A percentile compares a stretch with the other conserved stretches of the same genome.
Conservation (phyloP, 2,797 vertebrate genomes). For the Varecia variegata region DNA sequence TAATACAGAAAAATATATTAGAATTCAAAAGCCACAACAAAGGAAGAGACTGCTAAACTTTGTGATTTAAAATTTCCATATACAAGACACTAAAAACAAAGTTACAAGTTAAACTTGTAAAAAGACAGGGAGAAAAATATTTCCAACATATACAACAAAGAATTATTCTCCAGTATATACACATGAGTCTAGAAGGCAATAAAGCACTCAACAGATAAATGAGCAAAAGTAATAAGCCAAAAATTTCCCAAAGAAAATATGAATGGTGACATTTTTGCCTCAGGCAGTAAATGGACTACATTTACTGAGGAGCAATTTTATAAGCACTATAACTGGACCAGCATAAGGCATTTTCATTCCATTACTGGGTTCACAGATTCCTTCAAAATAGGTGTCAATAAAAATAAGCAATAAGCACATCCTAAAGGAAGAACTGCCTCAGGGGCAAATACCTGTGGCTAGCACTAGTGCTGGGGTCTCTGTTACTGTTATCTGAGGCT, state of each 20-base stretch:
- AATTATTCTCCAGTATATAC: background rate
- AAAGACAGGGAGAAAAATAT: background rate
- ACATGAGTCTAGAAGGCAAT: background rate
- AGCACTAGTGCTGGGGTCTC: background rate
- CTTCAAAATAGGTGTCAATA: background rate
- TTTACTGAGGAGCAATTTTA: slow-evolving; percentile 32
- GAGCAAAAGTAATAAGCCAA: slow-evolving; percentile 17
- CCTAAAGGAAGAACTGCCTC: background rate
- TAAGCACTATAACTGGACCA: background rate
- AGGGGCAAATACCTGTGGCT: background rate
- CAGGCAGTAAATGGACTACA: background rate
- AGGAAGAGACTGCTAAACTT: background rate
- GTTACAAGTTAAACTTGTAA: background rate
- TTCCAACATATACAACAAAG: background rate
- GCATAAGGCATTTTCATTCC: slow-evolving; percentile 23
- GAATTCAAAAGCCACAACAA: slow-evolving; percentile 38
- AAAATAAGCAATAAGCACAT: slow-evolving; percentile 23
- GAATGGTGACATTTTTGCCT: background rate
- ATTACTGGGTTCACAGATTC: background rate
- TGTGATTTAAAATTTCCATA: background rate
- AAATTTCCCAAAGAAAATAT: slow-evolving; percentile 16
- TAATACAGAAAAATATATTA: background rate
- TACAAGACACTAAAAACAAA: background rate
- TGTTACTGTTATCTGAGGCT: background rate
- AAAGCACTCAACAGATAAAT: slow-evolving; percentile 46